phyloP scores from a whole-genome alignment of 2,797 vertebrate genomes.

The Aplochiton taeniatus region DNA sequence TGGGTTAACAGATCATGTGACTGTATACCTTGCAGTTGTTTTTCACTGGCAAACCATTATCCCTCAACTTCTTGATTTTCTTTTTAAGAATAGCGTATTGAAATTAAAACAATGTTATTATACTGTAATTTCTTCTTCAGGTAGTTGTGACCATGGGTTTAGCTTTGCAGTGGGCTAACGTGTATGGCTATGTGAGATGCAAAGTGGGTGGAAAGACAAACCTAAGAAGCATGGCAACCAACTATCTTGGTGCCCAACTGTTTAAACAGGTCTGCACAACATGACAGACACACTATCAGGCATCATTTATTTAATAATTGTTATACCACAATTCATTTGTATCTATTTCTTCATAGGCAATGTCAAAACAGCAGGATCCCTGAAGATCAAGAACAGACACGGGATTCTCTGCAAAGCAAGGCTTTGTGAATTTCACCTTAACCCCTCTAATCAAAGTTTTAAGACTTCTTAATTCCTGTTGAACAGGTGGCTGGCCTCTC shows the following conservation, averaged over 20 bases:
- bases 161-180: conserved; percentile 88
- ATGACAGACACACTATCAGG: not conserved
- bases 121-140: conserved; percentile 54
- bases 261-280: conserved; percentile 80
- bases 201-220: conserved; percentile 85
- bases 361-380: conserved; percentile 47
- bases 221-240: conserved; percentile 84
- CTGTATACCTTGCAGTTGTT: not conserved
- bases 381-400: conserved; percentile 23
- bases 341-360: conserved; percentile 47
- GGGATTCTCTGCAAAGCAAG: too few species aligned
- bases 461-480: conserved; percentile 15
- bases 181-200: conserved; percentile 90
- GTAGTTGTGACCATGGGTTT: conserved; percentile 90
- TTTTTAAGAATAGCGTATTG: not conserved
- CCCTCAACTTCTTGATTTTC: not conserved
- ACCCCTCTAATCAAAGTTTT: too few species aligned
- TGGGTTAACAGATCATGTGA: conserved; percentile 67
- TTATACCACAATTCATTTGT: not conserved
- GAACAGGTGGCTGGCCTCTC: conserved; percentile 4
- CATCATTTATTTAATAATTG: not conserved
- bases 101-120: not conserved
- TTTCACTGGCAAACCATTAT: not conserved
- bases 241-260: conserved; percentile 83
- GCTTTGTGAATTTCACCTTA: too few species aligned